Evolutionary conservation across 1,140 invertebrate species (phyloP).

Genomic region (Caenorhabditis brenneri): DNA sequence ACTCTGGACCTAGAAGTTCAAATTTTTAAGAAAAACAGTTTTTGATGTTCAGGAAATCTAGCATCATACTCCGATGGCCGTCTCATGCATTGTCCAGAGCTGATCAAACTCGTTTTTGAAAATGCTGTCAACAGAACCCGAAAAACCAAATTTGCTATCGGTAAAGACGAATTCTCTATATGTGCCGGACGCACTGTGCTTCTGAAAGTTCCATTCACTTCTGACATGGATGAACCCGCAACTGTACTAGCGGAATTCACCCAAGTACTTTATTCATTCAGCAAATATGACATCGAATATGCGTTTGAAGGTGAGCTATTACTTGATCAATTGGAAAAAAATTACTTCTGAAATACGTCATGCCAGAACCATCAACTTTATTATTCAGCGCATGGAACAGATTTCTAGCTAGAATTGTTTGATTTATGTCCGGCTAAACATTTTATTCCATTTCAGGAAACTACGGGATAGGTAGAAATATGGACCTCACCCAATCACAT

Average conservation of each 20-base stretch:
- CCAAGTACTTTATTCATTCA: neutral
- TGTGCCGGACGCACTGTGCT: neutral
- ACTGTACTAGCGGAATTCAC: neutral
- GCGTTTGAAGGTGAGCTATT: constrained; percentile 1
- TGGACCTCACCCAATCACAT: neutral
- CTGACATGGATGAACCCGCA: constrained; percentile 17
- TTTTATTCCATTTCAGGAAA: neutral
- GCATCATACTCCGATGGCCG: neutral
- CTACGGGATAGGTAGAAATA: neutral
- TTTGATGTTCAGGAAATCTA: neutral
- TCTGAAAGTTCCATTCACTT: neutral
- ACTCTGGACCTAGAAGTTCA: too few relatives aligned
- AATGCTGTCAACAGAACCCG: constrained; percentile 3
- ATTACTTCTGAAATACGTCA: too few relatives aligned
- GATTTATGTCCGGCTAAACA: too few relatives aligned
- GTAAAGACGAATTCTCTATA: neutral
- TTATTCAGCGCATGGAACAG: too few relatives aligned
- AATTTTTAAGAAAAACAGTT: too few relatives aligned
- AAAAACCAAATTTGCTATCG: neutral
- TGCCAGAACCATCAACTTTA: too few relatives aligned
- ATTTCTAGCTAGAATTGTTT: too few relatives aligned
- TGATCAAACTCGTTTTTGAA: neutral
- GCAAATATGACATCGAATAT: neutral
- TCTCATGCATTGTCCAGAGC: neutral
- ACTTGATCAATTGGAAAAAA: neutral